Percentiles rank a stretch among this genome's conserved stretches.
These are phyloP conservation scores for Anticlea derivata DNA, from an alignment of 2,888 invertebrate species.

Conservation along the genomic window DNA sequence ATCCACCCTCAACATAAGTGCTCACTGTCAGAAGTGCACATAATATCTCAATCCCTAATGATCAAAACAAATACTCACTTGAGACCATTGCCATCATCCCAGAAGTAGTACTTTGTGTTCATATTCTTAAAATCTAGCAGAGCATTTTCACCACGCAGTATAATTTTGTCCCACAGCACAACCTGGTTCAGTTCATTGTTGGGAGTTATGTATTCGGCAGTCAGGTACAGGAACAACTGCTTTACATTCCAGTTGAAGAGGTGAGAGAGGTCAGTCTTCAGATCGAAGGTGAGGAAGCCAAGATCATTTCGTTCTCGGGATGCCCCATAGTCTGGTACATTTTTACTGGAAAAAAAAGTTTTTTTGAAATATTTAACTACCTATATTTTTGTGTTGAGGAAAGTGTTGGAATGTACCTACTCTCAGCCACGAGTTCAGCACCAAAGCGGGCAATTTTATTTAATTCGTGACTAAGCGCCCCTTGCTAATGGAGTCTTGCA, in stretches of 20 bases:
- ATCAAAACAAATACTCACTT: constrained; percentile 84
- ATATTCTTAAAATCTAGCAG: constrained; percentile 95
- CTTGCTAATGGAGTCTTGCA: not conserved
- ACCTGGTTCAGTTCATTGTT: constrained; percentile 96
- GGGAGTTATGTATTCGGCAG: constrained; percentile 96
- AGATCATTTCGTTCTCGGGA: constrained; percentile 97
- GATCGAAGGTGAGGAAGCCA: constrained; percentile 96
- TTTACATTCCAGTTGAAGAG: constrained; percentile 99
- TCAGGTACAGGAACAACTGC: constrained; percentile 97
- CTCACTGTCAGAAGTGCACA: too few relatives aligned
- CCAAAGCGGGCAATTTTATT: not conserved
- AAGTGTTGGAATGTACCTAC: not conserved
- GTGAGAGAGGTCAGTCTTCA: constrained; percentile 94
- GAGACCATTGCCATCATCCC: constrained; percentile 99
- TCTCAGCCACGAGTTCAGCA: constrained; percentile 13
- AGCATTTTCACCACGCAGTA: constrained; percentile 96
- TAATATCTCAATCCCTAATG: too few relatives aligned
- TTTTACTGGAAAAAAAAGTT: constrained; percentile 88
- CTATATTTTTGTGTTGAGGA: too few relatives aligned
- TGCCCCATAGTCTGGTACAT: constrained; percentile 97
- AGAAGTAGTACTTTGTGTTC: constrained; percentile 99
- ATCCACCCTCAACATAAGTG: too few relatives aligned
- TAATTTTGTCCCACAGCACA: constrained; percentile 99
- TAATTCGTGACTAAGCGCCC: not conserved
- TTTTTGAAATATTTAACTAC: not conserved